These are phyloP conservation scores for Phrynocephalus vlangalii DNA, from an alignment of 2,797 vertebrate species.

Conservation along the genomic window DNA sequence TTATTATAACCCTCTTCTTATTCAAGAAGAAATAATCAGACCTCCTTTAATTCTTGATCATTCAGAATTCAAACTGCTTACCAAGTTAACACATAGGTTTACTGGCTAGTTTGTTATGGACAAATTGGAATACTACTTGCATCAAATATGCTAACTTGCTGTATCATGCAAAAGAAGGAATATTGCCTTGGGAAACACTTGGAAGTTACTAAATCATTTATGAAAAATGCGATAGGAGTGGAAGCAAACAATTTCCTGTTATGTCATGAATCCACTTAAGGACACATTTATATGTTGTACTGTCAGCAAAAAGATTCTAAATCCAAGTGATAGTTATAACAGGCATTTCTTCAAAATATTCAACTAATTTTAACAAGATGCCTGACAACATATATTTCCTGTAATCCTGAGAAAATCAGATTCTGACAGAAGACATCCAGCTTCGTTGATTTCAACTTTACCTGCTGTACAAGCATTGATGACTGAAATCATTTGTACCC, in stretches of 20 bases:
- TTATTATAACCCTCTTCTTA: not conserved
- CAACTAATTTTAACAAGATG: conserved; percentile 52
- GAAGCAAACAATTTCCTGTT: conserved; percentile 56
- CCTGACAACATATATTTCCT: conserved; percentile 47
- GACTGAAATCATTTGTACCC: conserved; percentile 47
- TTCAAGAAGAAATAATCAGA: conserved; percentile 33
- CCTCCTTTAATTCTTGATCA: conserved; percentile 35
- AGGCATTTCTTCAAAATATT: conserved; percentile 51
- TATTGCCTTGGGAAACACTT: conserved; percentile 71
- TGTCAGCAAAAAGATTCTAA: conserved; percentile 51
- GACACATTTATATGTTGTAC: conserved; percentile 60
- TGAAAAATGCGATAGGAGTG: conserved; percentile 63
- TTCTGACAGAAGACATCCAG: conserved; percentile 44
- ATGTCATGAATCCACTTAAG: conserved; percentile 64
- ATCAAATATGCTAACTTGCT: conserved; percentile 69
- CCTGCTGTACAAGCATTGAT: conserved; percentile 41
- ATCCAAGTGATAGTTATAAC: conserved; percentile 48
- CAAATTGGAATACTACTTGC: conserved; percentile 59
- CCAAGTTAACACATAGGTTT: conserved; percentile 62
- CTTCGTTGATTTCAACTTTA: conserved; percentile 52
- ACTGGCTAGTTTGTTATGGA: conserved; percentile 58
- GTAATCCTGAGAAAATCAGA: conserved; percentile 43
- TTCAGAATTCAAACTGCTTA: conserved; percentile 47
- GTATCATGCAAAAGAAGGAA: conserved; percentile 64
- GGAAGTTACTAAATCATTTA: conserved; percentile 74